These are phyloP conservation scores for Gavialis gangeticus DNA, from an alignment of 2,113 vertebrate genomes.

Conservation along the genomic window DNA sequence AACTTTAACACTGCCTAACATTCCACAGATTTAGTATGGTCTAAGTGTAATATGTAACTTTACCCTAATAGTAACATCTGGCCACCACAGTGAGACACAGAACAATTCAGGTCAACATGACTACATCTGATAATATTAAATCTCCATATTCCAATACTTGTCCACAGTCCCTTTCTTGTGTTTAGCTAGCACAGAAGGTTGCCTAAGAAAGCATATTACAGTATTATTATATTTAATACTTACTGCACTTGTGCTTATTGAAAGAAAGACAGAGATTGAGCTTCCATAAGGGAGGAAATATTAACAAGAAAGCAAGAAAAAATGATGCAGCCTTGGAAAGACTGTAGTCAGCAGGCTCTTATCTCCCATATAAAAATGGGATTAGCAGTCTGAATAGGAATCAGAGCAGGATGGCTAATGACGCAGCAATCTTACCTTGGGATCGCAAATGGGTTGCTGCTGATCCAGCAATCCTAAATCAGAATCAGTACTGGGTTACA, in stretches of 20 bases:
- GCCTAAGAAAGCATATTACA: neutral
- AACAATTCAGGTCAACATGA: neutral
- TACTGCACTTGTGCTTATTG: neutral
- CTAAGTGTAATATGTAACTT: neutral
- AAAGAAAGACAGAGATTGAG: neutral
- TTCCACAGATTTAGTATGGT: too few species aligned
- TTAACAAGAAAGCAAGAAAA: neutral
- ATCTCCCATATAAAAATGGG: neutral
- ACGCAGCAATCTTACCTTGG: neutral
- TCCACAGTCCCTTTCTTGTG: neutral
- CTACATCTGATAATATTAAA: neutral
- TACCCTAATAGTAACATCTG: neutral
- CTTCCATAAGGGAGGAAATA: neutral
- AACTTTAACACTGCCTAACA: too few species aligned
- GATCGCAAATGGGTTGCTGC: conserved; percentile 18
- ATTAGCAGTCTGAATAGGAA: neutral
- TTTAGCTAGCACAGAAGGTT: neutral
- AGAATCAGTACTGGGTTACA: conserved; percentile 26
- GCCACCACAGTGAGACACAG: accelerated
- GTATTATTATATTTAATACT: neutral
- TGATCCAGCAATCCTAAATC: neutral
- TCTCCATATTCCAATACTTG: neutral
- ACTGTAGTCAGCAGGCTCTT: neutral
- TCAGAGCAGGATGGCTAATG: neutral
- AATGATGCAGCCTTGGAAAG: neutral